Percentiles rank a stretch among this genome's conserved stretches.
Conservation (phyloP, 2,888 invertebrate genomes). For the Tyria jacobaeae region DNA sequence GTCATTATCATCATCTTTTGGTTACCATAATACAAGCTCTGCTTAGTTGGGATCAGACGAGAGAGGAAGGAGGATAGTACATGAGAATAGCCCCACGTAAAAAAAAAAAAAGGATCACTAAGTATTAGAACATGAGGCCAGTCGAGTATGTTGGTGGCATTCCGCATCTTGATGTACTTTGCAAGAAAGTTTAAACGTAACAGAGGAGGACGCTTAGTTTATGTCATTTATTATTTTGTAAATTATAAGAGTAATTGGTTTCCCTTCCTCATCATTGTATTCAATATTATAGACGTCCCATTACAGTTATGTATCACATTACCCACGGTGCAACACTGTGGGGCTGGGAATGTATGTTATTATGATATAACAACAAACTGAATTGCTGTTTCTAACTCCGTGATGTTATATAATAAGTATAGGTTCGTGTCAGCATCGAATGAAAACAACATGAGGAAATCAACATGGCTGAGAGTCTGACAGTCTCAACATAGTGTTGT, state of each 20-base stretch:
- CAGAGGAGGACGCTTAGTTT: too few relatives aligned
- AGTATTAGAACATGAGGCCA: too few relatives aligned
- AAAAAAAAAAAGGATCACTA: too few relatives aligned
- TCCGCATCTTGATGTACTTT: too few relatives aligned
- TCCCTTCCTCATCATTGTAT: neutral
- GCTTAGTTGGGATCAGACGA: too few relatives aligned
- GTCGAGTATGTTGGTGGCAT: too few relatives aligned
- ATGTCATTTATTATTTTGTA: neutral
- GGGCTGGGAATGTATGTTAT: constrained; percentile 13
- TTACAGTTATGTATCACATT: neutral
- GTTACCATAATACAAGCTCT: too few relatives aligned
- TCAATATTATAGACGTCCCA: neutral
- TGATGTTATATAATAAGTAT: constrained; percentile 10
- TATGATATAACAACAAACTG: constrained; percentile 16
- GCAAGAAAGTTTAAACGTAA: too few relatives aligned
- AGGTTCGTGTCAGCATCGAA: constrained; percentile 10
- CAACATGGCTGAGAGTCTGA: constrained; percentile 10
- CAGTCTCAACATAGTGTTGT: neutral
- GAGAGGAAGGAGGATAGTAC: too few relatives aligned
- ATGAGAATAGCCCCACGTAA: too few relatives aligned
- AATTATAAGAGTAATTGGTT: neutral
- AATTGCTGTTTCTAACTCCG: constrained; percentile 4
- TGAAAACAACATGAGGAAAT: constrained; percentile 10
- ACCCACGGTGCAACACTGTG: constrained; percentile 15
- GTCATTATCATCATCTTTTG: too few relatives aligned